Conservation (phyloP, 2,113 vertebrate genomes). For the Tympanuchus pallidicinctus region DNA sequence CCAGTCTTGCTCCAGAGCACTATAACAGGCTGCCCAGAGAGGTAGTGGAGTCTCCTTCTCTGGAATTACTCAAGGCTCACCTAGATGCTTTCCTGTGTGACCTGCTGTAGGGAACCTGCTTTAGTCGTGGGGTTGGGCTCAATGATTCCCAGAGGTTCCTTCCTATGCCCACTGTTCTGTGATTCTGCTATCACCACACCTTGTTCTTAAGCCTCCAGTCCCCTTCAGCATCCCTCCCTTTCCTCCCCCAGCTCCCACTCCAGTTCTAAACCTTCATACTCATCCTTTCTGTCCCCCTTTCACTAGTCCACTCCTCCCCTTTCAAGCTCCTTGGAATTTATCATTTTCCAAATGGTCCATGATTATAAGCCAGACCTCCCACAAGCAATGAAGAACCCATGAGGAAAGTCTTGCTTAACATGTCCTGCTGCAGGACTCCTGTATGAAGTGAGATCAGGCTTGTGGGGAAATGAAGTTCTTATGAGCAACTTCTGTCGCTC, state of each 20-base stretch:
- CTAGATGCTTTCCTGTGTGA: not conserved
- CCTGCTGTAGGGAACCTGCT: not conserved
- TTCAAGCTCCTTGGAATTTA: not conserved
- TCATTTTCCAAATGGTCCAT: not conserved
- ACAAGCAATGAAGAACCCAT: not conserved
- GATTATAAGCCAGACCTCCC: not conserved
- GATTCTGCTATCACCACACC: not conserved
- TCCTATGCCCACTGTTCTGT: not conserved
- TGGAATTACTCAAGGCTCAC: not conserved
- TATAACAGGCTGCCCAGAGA: not conserved
- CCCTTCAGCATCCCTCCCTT: not conserved
- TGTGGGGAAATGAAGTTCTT: not conserved
- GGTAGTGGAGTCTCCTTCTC: not conserved
- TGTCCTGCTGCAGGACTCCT: not conserved
- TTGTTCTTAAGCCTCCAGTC: not conserved
- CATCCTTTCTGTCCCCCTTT: not conserved
- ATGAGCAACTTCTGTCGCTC: not conserved
- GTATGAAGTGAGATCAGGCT: not conserved
- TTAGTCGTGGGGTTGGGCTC: not conserved
- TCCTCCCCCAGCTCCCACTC: not conserved
- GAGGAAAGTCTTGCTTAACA: not conserved
- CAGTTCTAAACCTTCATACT: not conserved
- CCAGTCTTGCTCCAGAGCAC: not conserved
- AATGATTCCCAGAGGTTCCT: too few species aligned
- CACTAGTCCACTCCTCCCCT: not conserved